A percentile compares a stretch with the other conserved stretches of the same genome.
Conservation (phyloP, 2,888 invertebrate species). For the Drosophila robusta region DNA sequence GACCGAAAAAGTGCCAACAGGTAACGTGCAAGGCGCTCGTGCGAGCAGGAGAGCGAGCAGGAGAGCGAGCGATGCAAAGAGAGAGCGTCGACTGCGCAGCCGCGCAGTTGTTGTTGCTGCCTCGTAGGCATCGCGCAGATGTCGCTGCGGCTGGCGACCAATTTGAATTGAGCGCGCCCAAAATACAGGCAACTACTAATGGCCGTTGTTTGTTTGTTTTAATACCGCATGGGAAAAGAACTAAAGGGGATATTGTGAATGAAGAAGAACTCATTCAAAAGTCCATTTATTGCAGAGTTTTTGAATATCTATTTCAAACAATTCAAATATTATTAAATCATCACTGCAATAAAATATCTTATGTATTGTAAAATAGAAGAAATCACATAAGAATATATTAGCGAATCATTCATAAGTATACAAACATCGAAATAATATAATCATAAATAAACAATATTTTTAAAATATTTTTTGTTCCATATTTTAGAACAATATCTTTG, state of each 20-base stretch:
- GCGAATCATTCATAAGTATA: too few relatives aligned
- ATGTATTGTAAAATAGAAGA: too few relatives aligned
- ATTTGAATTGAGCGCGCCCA: slow-evolving; percentile 55
- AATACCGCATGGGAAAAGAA: slow-evolving; percentile 4
- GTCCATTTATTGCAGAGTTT: background rate
- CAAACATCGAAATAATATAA: too few relatives aligned
- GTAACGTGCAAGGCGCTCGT: slow-evolving; percentile 32
- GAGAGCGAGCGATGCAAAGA: slow-evolving; percentile 13
- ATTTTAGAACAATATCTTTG: too few relatives aligned
- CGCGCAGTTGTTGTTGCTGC: slow-evolving; percentile 24
- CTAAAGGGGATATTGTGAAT: slow-evolving; percentile 4
- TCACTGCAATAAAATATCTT: too few relatives aligned
- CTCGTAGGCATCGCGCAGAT: slow-evolving; percentile 29
- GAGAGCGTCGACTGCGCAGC: slow-evolving; percentile 43
- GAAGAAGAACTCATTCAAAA: background rate
- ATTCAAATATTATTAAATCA: too few relatives aligned
- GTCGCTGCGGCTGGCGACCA: slow-evolving; percentile 33
- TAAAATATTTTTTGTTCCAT: too few relatives aligned
- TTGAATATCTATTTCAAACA: background rate
- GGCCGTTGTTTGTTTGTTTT: slow-evolving; percentile 70
- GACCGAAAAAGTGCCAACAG: slow-evolving; percentile 69
- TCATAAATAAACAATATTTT: too few relatives aligned
- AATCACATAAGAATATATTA: too few relatives aligned
- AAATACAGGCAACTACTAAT: slow-evolving; percentile 59
- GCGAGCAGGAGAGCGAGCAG: slow-evolving; percentile 5